Evolutionary conservation across 1,140 invertebrate species (phyloP).

Genomic region (Cyclargus thomasi): DNA sequence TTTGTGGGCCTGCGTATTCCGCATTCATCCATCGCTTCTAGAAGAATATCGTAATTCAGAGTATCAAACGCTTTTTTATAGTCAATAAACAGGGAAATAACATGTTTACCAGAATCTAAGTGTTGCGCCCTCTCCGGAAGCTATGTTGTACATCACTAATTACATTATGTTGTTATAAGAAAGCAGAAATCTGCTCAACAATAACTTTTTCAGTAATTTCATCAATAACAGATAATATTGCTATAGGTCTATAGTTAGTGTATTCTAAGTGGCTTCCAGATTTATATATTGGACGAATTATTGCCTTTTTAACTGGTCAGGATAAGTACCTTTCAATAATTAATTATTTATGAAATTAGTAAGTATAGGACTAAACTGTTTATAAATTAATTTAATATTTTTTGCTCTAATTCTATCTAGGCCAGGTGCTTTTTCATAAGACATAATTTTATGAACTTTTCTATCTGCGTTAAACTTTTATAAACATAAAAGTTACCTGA

Average conservation of each 20-base stretch:
- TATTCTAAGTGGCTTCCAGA: conserved; percentile 28
- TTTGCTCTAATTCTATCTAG: conserved; percentile 25
- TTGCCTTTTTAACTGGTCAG: conserved; percentile 26
- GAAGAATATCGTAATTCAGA: neutral
- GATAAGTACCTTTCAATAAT: conserved; percentile 23
- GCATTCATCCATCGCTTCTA: conserved; percentile 10
- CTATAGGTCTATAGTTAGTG: conserved; percentile 33
- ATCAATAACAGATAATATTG: conserved; percentile 30
- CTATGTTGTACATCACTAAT: conserved; percentile 29
- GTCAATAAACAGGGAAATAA: conserved; percentile 29
- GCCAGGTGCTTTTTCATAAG: neutral
- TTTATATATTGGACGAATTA: conserved; percentile 31
- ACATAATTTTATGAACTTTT: too few relatives aligned
- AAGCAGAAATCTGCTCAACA: conserved; percentile 25
- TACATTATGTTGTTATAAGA: conserved; percentile 26
- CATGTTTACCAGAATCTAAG: conserved; percentile 17
- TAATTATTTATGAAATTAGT: neutral
- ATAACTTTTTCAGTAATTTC: conserved; percentile 36
- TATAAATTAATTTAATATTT: conserved; percentile 24
- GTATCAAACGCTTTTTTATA: conserved; percentile 28
- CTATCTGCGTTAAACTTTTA: too few relatives aligned
- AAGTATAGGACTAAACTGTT: conserved; percentile 15
- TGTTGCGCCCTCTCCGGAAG: conserved; percentile 22
- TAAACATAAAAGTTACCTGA: too few relatives aligned
- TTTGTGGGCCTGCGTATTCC: neutral